These are phyloP conservation scores for Entomyzon cyanotis DNA, from an alignment of 2,113 vertebrate genomes.

Conservation along the genomic window DNA sequence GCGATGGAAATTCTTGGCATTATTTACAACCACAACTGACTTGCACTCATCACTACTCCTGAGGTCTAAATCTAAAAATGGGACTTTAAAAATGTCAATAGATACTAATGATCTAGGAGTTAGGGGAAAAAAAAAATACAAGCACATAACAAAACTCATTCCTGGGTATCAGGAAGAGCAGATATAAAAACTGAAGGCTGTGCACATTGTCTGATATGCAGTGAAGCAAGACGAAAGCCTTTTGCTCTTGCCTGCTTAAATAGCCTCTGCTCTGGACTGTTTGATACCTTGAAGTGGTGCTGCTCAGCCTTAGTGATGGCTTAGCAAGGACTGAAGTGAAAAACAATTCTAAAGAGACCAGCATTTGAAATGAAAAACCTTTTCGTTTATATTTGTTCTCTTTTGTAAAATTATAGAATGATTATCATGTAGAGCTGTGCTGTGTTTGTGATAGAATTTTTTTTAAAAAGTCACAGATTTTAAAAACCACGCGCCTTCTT, in stretches of 20 bases:
- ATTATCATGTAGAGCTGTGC: not conserved
- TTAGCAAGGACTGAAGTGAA: not conserved
- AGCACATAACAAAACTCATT: not conserved
- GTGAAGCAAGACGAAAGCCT: not conserved
- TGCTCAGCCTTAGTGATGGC: not conserved
- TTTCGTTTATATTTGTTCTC: not conserved
- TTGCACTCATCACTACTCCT: slow-evolving; percentile 17
- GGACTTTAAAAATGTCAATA: not conserved
- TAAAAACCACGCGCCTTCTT: not conserved
- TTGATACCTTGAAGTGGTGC: not conserved
- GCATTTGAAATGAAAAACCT: not conserved
- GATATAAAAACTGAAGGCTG: not conserved
- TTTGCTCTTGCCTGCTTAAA: not conserved
- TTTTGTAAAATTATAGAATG: not conserved
- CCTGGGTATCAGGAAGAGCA: not conserved
- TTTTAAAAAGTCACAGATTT: not conserved
- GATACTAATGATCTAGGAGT: not conserved
- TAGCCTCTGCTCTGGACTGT: not conserved
- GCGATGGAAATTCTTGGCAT: slow-evolving; percentile 29
- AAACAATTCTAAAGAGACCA: not conserved
- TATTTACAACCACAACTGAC: slow-evolving; percentile 39
- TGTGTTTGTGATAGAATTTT: not conserved
- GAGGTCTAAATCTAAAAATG: not conserved
- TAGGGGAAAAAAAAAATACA: not conserved
- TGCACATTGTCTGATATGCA: not conserved